Evolutionary conservation across 2,797 vertebrate genomes (phyloP).

Genomic region (Phataginus tetradactyla): DNA sequence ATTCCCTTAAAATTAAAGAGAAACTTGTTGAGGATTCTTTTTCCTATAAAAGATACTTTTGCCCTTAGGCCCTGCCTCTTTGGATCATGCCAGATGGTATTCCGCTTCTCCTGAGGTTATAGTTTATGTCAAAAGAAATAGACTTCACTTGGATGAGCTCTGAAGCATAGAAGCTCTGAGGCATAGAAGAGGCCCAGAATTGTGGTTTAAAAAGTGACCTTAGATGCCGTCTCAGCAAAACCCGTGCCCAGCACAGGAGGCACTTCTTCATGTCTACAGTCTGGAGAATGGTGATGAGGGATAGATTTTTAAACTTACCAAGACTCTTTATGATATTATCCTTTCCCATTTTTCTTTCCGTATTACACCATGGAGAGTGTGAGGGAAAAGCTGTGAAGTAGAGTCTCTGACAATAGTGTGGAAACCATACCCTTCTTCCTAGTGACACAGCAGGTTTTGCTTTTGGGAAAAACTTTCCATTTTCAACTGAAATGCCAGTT

Average conservation of each 20-base stretch:
- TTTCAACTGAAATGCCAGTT: not conserved
- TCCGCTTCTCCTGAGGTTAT: conserved; percentile 65
- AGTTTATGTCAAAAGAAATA: conserved; percentile 67
- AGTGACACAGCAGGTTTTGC: not conserved
- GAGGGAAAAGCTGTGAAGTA: not conserved
- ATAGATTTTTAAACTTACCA: not conserved
- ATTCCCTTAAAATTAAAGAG: conserved; percentile 28
- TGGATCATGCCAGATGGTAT: conserved; percentile 50
- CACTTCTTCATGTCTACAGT: not conserved
- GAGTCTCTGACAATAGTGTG: not conserved
- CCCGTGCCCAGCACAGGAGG: not conserved
- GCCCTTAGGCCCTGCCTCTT: conserved; percentile 60
- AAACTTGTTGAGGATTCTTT: conserved; percentile 7
- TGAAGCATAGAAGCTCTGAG: not conserved
- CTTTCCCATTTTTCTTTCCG: not conserved
- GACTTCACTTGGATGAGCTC: conserved; percentile 47
- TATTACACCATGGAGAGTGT: not conserved
- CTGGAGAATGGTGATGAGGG: not conserved
- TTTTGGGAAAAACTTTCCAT: not conserved
- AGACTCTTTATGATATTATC: not conserved
- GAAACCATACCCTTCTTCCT: not conserved
- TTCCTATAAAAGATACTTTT: conserved; percentile 55
- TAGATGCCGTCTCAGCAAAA: not conserved
- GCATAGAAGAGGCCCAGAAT: not conserved
- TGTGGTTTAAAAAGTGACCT: conserved; percentile 35